Percentiles rank a stretch among this genome's conserved stretches.
Conservation (phyloP, 2,888 invertebrate species). For the Phaedon cochleariae region DNA sequence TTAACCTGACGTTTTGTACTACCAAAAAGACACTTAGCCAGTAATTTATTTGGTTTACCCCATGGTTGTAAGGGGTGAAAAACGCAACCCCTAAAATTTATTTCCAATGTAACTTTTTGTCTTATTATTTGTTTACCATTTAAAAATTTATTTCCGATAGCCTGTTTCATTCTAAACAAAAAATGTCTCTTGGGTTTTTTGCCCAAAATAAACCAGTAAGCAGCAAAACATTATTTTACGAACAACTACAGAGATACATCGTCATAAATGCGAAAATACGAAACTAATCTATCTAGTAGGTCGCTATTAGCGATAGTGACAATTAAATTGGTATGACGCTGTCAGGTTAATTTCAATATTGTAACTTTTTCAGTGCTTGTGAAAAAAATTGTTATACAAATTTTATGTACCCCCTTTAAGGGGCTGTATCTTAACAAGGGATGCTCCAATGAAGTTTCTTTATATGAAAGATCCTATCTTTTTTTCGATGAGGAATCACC, state of each 20-base stretch:
- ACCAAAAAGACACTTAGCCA: background rate
- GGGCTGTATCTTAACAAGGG: too few species aligned
- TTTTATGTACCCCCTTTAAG: too few species aligned
- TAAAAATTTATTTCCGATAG: conserved; percentile 24
- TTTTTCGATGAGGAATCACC: too few species aligned
- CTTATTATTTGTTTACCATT: conserved; percentile 22
- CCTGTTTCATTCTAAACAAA: conserved; percentile 24
- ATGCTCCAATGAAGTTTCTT: too few species aligned
- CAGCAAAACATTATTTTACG: conserved; percentile 5
- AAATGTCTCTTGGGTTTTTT: conserved; percentile 20
- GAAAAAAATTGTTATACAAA: too few species aligned
- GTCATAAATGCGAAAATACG: conserved; percentile 13
- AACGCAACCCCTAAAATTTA: background rate
- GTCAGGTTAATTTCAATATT: too few species aligned
- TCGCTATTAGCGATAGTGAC: too few species aligned
- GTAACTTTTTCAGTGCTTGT: too few species aligned
- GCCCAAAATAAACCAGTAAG: conserved; percentile 9
- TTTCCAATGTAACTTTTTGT: conserved; percentile 4
- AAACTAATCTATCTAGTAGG: too few species aligned
- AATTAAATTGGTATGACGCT: too few species aligned
- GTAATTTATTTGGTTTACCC: conserved; percentile 1
- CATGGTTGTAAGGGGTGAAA: conserved; percentile 1
- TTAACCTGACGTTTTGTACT: background rate
- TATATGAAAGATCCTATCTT: too few species aligned
- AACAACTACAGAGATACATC: conserved; percentile 17